Percentiles rank a stretch among this genome's conserved stretches.
These are phyloP conservation scores for Xanthia icteritia DNA, from an alignment of 2,888 invertebrate species.

Conservation along the genomic window DNA sequence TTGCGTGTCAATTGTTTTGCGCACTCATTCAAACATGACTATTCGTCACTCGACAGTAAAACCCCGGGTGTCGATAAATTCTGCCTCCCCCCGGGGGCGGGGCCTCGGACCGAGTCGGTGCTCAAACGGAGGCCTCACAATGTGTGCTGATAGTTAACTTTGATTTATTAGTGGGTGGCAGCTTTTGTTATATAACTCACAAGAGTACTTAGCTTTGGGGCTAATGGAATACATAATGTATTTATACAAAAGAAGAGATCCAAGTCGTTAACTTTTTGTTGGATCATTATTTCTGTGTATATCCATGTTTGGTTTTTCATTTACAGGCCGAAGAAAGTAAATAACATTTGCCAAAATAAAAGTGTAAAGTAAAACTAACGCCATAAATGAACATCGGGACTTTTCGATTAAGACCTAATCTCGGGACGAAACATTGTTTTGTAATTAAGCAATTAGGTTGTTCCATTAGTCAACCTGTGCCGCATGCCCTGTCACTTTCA, in stretches of 20 bases:
- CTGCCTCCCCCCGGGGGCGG: slow-evolving; percentile 55
- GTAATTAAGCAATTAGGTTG: background rate
- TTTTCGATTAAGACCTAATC: background rate
- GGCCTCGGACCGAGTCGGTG: slow-evolving; percentile 7
- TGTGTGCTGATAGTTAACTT: slow-evolving; percentile 9
- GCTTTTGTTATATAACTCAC: background rate
- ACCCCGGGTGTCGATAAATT: slow-evolving; percentile 40
- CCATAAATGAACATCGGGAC: background rate
- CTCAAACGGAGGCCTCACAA: background rate
- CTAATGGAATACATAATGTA: slow-evolving; percentile 1
- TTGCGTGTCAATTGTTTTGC: slow-evolving; percentile 7
- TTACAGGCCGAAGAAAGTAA: too few species aligned
- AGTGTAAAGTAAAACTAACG: background rate
- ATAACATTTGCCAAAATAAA: background rate
- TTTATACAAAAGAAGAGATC: background rate
- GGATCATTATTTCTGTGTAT: background rate
- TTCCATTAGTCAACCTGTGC: background rate
- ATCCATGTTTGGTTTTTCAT: background rate
- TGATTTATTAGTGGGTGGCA: slow-evolving; percentile 59
- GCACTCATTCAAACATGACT: background rate
- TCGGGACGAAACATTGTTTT: background rate
- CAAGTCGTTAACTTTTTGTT: background rate
- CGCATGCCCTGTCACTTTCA: too few species aligned
- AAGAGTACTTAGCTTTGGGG: background rate
- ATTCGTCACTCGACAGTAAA: slow-evolving; percentile 4